Conservation (phyloP, 2,888 invertebrate genomes). For the Cephalotes varians region DNA sequence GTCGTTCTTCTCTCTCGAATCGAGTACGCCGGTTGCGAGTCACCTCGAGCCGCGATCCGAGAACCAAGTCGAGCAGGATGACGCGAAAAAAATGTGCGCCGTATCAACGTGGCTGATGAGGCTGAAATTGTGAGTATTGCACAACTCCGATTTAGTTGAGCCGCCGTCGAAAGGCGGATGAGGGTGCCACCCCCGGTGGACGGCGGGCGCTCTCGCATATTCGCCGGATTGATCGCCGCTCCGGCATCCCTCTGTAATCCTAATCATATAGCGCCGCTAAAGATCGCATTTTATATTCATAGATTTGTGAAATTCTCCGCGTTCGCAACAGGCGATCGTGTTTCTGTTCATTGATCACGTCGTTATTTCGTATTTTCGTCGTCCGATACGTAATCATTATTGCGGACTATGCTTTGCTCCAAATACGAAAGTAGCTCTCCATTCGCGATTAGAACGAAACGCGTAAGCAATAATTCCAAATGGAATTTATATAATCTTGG, state of each 20-base stretch:
- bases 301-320: neutral
- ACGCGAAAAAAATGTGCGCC: constrained; percentile 82
- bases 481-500: neutral
- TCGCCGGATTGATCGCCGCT: constrained; percentile 39
- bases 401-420: neutral
- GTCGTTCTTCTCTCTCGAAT: constrained; percentile 3
- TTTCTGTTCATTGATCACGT: neutral
- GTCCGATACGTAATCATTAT: neutral
- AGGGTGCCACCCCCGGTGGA: constrained; percentile 39
- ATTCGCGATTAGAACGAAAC: neutral
- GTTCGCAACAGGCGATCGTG: neutral
- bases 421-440: neutral
- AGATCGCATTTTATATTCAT: neutral
- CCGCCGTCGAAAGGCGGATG: constrained; percentile 30
- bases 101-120: constrained; percentile 83
- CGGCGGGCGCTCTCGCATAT: constrained; percentile 15
- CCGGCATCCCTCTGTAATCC: constrained; percentile 10
- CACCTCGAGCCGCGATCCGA: constrained; percentile 14
- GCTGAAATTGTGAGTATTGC: constrained; percentile 83
- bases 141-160: constrained; percentile 51
- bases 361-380: neutral
- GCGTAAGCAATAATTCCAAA: neutral
- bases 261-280: neutral
- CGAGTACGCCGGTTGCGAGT: constrained; percentile 29
- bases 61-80: constrained; percentile 70